phyloP scores from a whole-genome alignment of 2,888 invertebrate genomes.

The Ctenicera cuprea region DNA sequence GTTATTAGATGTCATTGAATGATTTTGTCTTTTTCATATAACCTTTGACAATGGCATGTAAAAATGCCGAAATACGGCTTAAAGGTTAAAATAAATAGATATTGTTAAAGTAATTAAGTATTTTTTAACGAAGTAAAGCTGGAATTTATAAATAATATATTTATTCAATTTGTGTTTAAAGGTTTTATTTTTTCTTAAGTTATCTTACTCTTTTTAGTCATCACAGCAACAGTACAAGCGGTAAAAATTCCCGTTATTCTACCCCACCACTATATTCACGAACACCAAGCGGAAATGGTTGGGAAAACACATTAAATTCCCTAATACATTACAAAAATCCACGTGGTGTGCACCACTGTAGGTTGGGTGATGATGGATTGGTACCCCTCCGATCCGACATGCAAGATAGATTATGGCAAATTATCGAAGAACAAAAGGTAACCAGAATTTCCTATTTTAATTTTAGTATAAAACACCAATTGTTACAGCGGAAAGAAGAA shows the following conservation, averaged over 20 bases:
- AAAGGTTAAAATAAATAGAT: too few species aligned
- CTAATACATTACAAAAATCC: slow-evolving; percentile 39
- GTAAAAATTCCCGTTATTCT: slow-evolving; percentile 67
- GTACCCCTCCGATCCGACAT: slow-evolving; percentile 82
- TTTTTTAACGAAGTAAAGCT: too few species aligned
- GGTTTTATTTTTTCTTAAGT: too few species aligned
- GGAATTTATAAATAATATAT: too few species aligned
- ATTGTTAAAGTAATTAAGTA: too few species aligned
- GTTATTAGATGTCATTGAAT: too few species aligned
- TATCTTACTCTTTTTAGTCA: slow-evolving; percentile 47
- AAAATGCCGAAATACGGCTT: too few species aligned
- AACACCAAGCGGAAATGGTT: slow-evolving; percentile 74
- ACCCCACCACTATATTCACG: slow-evolving; percentile 75
- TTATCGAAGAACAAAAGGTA: slow-evolving; percentile 88
- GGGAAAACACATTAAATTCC: slow-evolving; percentile 62
- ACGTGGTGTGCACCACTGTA: slow-evolving; percentile 62
- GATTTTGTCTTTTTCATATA: too few species aligned
- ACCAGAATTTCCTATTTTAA: slow-evolving; percentile 41
- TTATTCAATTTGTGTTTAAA: too few species aligned
- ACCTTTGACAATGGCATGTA: too few species aligned
- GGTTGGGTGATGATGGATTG: slow-evolving; percentile 83
- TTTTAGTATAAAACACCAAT: neutral
- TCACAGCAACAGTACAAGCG: slow-evolving; percentile 58
- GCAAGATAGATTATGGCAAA: slow-evolving; percentile 87
- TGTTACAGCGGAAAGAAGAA: slow-evolving; percentile 83